These are phyloP conservation scores for Bombus haemorrhoidalis DNA, from an alignment of 1,140 invertebrate genomes.

Conservation along the genomic window DNA sequence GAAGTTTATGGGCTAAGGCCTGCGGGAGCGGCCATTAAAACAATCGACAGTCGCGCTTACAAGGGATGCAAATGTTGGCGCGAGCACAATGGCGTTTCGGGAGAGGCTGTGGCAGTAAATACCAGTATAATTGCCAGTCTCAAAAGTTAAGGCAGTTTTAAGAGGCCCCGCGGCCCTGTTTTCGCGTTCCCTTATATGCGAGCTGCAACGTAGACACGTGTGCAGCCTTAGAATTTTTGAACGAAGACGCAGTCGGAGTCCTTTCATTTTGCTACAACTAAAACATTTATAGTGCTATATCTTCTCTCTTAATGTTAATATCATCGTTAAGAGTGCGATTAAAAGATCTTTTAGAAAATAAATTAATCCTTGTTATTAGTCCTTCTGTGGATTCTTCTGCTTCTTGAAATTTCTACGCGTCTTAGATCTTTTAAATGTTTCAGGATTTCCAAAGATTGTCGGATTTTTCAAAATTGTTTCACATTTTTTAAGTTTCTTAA, in stretches of 20 bases:
- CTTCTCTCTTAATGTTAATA: not conserved
- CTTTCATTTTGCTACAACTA: not conserved
- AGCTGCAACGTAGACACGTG: constrained; percentile 18
- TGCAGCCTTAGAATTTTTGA: constrained; percentile 29
- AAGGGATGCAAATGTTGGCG: constrained; percentile 74
- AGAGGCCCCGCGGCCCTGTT: constrained; percentile 42
- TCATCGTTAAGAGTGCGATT: not conserved
- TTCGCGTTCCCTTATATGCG: constrained; percentile 39
- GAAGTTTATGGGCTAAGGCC: constrained; percentile 76
- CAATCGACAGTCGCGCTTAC: constrained; percentile 76
- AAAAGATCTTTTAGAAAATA: not conserved
- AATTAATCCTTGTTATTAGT: not conserved
- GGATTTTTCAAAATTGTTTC: too few relatives aligned
- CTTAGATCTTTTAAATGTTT: too few relatives aligned
- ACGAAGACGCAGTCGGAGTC: not conserved
- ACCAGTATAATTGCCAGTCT: constrained; percentile 78
- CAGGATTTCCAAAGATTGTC: too few relatives aligned
- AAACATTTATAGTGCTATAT: not conserved
- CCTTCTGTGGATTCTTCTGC: not conserved
- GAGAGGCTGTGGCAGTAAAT: constrained; percentile 77
- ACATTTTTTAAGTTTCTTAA: too few relatives aligned
- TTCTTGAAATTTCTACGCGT: too few relatives aligned
- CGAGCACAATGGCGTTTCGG: constrained; percentile 76
- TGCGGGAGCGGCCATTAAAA: constrained; percentile 76
- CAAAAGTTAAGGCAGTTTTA: constrained; percentile 68